phyloP scores from a whole-genome alignment of 2,888 invertebrate species.

The Sclerodermus sp. region DNA sequence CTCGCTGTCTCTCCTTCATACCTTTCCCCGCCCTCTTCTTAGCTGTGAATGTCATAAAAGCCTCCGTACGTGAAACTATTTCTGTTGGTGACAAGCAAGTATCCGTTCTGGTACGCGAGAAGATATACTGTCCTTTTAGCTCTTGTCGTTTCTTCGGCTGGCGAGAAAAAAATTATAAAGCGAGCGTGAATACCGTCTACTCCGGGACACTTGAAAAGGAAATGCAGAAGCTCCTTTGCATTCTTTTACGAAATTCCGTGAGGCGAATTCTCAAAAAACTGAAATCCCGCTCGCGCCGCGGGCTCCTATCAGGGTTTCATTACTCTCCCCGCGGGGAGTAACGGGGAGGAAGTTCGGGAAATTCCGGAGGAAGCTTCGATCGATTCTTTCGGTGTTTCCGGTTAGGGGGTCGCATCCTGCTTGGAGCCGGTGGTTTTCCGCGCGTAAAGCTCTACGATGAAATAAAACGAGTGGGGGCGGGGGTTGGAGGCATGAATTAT shows the following conservation, averaged over 20 bases:
- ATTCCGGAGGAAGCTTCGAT: too few species aligned
- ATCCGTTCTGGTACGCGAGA: conserved; percentile 27
- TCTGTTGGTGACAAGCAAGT: conserved; percentile 34
- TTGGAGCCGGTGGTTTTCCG: too few species aligned
- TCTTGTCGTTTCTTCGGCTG: conserved; percentile 20
- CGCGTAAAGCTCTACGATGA: background rate
- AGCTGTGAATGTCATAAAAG: conserved; percentile 32
- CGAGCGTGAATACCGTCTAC: background rate
- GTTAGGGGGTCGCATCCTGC: too few species aligned
- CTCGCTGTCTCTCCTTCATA: conserved; percentile 11
- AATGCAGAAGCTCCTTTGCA: too few species aligned
- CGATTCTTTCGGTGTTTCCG: too few species aligned
- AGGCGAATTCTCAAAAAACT: too few species aligned
- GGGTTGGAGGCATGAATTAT: conserved; percentile 48
- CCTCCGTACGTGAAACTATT: conserved; percentile 35
- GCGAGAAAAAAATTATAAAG: conserved; percentile 3
- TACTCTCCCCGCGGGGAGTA: too few species aligned
- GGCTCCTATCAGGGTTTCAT: too few species aligned
- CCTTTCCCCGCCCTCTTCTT: conserved; percentile 4
- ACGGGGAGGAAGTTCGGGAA: too few species aligned
- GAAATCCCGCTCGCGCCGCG: too few species aligned
- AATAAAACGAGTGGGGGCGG: conserved; percentile 30
- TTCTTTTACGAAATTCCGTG: too few species aligned
- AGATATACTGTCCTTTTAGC: conserved; percentile 29
- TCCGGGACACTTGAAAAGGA: too few species aligned